Evolutionary conservation across 2,797 vertebrate species (phyloP).

Genomic region (Gambelia wislizenii): DNA sequence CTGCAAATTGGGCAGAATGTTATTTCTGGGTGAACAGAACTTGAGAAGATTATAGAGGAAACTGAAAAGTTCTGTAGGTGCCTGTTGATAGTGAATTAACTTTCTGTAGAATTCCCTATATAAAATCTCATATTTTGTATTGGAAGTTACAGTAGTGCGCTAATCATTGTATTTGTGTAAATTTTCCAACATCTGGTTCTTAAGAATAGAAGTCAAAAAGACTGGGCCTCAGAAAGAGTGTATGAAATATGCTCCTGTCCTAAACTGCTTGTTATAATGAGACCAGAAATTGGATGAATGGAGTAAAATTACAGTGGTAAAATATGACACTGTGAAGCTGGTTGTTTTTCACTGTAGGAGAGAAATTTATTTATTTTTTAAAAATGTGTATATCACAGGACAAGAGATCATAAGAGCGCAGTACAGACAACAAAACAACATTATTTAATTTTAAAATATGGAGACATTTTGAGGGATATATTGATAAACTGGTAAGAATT

Average conservation of each 20-base stretch:
- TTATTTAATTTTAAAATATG: neutral
- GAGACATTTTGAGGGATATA: neutral
- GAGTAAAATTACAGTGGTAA: neutral
- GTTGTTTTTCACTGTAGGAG: neutral
- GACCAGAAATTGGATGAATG: neutral
- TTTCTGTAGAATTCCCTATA: neutral
- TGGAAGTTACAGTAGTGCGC: neutral
- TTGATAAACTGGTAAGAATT: neutral
- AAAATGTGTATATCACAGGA: too few relatives aligned
- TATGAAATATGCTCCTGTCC: neutral
- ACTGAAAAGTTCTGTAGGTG: constrained; percentile 21
- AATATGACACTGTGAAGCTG: neutral
- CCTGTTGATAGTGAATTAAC: constrained; percentile 14
- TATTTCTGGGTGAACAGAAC: neutral
- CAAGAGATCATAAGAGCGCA: neutral
- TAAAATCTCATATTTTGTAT: constrained; percentile 5
- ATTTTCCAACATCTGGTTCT: neutral
- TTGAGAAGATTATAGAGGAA: neutral
- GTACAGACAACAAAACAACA: neutral
- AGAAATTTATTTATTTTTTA: neutral
- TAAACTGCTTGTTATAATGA: neutral
- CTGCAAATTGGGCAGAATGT: neutral
- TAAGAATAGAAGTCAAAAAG: neutral
- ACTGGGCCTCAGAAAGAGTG: neutral
- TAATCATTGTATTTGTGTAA: neutral